Percentiles rank a stretch among this genome's conserved stretches.
Evolutionary conservation across 2,888 invertebrate genomes (phyloP).

Genomic region (Mermis nigrescens): DNA sequence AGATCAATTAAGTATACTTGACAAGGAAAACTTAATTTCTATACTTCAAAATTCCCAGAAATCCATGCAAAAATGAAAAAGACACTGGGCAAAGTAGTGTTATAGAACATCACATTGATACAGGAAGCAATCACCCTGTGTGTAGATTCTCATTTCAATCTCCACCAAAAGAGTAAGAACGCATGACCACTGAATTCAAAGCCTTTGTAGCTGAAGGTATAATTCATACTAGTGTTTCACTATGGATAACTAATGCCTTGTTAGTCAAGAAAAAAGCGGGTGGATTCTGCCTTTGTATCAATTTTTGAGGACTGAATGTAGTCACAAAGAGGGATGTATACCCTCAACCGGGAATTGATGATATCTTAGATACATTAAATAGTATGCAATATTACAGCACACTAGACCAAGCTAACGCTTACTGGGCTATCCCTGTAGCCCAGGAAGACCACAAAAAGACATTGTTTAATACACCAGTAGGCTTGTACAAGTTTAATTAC

Average conservation of each 20-base stretch:
- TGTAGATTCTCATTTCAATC: neutral
- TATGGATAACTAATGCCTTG: neutral
- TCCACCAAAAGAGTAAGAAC: neutral
- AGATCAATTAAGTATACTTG: too few relatives aligned
- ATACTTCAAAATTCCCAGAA: too few relatives aligned
- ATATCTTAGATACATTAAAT: too few relatives aligned
- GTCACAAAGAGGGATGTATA: neutral
- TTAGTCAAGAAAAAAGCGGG: neutral
- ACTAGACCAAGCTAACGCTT: neutral
- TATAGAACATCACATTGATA: neutral
- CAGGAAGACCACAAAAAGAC: conserved; percentile 16
- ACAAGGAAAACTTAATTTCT: too few relatives aligned
- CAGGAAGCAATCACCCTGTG: neutral
- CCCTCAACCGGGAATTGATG: neutral
- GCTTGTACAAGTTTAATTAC: too few relatives aligned
- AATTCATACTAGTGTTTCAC: neutral
- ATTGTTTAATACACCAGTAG: conserved; percentile 16
- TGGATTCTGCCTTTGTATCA: neutral
- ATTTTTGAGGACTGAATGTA: neutral
- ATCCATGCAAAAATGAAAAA: neutral
- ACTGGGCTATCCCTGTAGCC: too few relatives aligned
- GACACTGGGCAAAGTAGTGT: neutral
- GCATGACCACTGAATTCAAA: neutral
- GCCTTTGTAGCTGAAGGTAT: neutral
- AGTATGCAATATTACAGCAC: neutral